Evolutionary conservation across 2,113 vertebrate species (phyloP).

Genomic region (Pyrgilauda ruficollis): DNA sequence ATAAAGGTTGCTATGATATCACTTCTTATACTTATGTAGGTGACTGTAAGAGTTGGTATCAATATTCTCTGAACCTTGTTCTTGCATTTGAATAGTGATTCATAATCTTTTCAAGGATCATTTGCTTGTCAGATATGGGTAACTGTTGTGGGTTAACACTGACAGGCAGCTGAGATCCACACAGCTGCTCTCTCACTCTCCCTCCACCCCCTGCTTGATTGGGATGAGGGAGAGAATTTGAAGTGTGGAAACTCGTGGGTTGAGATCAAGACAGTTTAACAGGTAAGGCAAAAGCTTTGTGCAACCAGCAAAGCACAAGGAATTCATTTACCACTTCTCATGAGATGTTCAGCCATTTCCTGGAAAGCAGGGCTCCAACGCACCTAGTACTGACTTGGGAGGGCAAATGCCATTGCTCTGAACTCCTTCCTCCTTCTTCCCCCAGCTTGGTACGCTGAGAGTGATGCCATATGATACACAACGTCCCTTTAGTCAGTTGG

Average conservation of each 20-base stretch:
- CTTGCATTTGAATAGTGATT: background rate
- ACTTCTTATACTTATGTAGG: background rate
- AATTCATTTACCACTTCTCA: background rate
- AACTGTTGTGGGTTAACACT: background rate
- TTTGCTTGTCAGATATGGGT: background rate
- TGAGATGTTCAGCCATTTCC: background rate
- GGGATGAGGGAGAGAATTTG: background rate
- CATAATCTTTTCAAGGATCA: background rate
- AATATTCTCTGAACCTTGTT: background rate
- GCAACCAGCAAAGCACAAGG: background rate
- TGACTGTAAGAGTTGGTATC: background rate
- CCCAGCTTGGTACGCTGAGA: background rate
- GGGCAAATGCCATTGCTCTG: background rate
- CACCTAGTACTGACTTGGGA: accelerated
- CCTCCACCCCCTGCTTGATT: background rate
- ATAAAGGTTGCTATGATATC: background rate
- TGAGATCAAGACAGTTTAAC: background rate
- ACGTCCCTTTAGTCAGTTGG: background rate
- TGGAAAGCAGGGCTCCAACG: background rate
- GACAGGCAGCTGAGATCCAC: background rate
- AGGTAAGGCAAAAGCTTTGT: background rate
- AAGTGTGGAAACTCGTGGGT: background rate
- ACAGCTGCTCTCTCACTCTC: background rate
- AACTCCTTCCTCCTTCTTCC: background rate
- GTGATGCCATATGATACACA: accelerated